These are phyloP conservation scores for Rhinichthys osculus DNA, from an alignment of 2,797 vertebrate species.

Conservation along the genomic window DNA sequence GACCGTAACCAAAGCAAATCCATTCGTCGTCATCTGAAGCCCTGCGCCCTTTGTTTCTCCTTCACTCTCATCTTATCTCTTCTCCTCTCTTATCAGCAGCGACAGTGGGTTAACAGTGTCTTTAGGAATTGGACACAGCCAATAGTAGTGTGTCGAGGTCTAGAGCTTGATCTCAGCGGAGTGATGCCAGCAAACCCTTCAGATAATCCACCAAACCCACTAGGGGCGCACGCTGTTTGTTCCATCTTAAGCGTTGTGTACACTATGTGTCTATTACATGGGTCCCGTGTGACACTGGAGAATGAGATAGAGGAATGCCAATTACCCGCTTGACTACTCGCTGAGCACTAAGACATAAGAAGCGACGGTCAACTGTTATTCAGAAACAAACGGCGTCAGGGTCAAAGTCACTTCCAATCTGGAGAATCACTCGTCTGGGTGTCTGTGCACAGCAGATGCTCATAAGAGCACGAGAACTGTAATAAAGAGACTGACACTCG, in stretches of 20 bases:
- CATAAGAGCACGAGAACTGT: background rate
- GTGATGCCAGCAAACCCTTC: slow-evolving; percentile 29
- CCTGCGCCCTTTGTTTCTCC: slow-evolving; percentile 68
- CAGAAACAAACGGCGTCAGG: slow-evolving; percentile 17
- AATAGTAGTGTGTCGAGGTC: slow-evolving; percentile 59
- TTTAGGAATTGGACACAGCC: slow-evolving; percentile 70
- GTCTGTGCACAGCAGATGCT: background rate
- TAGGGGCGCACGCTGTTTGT: background rate
- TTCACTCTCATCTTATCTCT: slow-evolving; percentile 73
- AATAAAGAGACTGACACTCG: slow-evolving; percentile 10
- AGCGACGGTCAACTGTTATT: background rate
- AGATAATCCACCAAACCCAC: slow-evolving; percentile 39
- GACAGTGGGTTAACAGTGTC: slow-evolving; percentile 70
- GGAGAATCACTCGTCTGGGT: slow-evolving; percentile 20
- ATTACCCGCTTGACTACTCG: slow-evolving; percentile 14
- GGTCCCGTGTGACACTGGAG: background rate
- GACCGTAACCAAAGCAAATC: slow-evolving; percentile 46
- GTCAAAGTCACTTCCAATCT: slow-evolving; percentile 19
- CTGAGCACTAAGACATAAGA: slow-evolving; percentile 11
- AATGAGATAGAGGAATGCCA: slow-evolving; percentile 16
- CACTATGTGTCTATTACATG: slow-evolving; percentile 18
- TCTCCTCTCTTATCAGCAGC: slow-evolving; percentile 66
- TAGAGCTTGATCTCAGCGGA: slow-evolving; percentile 48
- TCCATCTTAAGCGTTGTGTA: slow-evolving; percentile 28
- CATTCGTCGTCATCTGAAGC: slow-evolving; percentile 56